Conservation (phyloP, 2,797 vertebrate species). For the Tenualosa thibaudeaui region DNA sequence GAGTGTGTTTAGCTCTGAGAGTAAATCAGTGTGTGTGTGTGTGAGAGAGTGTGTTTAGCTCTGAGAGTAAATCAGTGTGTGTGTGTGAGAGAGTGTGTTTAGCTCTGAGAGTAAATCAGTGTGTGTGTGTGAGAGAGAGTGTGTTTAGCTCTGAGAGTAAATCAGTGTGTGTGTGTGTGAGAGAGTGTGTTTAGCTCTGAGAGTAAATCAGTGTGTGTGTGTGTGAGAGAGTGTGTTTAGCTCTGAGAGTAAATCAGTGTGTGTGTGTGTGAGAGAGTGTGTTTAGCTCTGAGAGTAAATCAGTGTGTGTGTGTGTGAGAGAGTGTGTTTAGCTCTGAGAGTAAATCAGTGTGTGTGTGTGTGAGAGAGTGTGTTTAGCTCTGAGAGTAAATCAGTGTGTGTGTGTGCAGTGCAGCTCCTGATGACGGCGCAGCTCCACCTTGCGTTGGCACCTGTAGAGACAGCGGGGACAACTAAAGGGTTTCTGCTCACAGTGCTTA, state of each 20-base stretch:
- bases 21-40: not conserved
- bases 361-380: not conserved
- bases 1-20: no score
- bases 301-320: not conserved
- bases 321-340: not conserved
- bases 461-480: slow-evolving; percentile 67
- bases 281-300: not conserved
- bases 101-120: no score
- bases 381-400: not conserved
- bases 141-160: no score
- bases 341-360: not conserved
- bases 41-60: not conserved
- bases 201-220: no score
- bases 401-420: slow-evolving; percentile 59
- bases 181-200: no score
- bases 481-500: slow-evolving; percentile 69
- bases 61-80: no score
- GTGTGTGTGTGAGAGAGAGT: no score
- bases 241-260: no score
- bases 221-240: no score
- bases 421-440: slow-evolving; percentile 67
- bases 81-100: no score
- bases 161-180: no score
- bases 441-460: slow-evolving; percentile 66
- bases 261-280: no score